Evolutionary conservation across 2,797 vertebrate genomes (phyloP).

Genomic region (Rallus crepitans): DNA sequence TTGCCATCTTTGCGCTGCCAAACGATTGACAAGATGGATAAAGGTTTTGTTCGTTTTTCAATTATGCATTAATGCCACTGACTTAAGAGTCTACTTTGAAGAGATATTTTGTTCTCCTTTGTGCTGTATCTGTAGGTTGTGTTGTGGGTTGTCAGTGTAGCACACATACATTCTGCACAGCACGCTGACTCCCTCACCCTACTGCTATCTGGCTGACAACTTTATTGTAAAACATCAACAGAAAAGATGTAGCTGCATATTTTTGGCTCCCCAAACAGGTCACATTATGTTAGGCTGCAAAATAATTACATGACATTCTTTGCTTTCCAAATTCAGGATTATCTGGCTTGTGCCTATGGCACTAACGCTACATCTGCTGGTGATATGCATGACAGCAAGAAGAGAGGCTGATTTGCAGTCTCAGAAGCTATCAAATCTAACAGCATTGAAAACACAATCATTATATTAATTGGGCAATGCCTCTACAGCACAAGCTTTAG

Average conservation of each 20-base stretch:
- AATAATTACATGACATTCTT: conserved; percentile 55
- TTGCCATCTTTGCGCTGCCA: not conserved
- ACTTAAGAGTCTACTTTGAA: not conserved
- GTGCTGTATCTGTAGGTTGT: not conserved
- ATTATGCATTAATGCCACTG: not conserved
- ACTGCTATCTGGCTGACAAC: conserved; percentile 25
- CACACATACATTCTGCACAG: not conserved
- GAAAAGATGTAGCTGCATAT: not conserved
- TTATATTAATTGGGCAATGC: conserved; percentile 22
- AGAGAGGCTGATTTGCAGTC: conserved; percentile 30
- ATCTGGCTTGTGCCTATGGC: conserved; percentile 48
- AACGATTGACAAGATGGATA: not conserved
- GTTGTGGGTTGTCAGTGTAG: not conserved
- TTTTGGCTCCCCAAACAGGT: conserved; percentile 24
- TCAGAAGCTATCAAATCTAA: conserved; percentile 22
- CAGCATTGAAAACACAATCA: conserved; percentile 7
- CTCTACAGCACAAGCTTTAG: not conserved
- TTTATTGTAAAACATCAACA: conserved; percentile 29
- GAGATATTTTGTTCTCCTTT: not conserved
- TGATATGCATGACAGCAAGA: conserved; percentile 43
- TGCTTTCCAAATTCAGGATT: conserved; percentile 54
- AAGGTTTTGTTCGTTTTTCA: not conserved
- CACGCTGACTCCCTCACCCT: not conserved
- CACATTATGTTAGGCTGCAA: conserved; percentile 21
- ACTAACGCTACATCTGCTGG: conserved; percentile 52